A percentile compares a stretch with the other conserved stretches of the same genome.
phyloP scores from a whole-genome alignment of 2,113 vertebrate genomes.

The Emydocephalus ijimae region DNA sequence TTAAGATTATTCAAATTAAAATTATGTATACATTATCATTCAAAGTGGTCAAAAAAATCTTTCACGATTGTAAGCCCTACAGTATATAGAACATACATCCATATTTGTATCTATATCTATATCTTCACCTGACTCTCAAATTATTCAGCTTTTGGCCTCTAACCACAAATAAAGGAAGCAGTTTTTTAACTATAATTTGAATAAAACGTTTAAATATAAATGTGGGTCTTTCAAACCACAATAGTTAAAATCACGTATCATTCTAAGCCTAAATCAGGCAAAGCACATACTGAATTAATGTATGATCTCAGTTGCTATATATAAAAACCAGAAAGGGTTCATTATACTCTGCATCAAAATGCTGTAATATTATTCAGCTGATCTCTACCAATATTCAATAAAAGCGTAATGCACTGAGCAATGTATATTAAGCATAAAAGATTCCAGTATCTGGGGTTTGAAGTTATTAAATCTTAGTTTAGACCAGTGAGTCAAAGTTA shows the following conservation, averaged over 20 bases:
- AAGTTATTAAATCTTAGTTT: not conserved
- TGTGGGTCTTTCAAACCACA: not conserved
- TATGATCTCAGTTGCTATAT: not conserved
- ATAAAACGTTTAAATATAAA: not conserved
- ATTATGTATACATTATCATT: not conserved
- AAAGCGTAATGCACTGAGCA: not conserved
- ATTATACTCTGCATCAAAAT: not conserved
- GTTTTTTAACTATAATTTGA: not conserved
- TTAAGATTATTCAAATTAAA: not conserved
- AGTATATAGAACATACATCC: not conserved
- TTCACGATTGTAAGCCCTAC: not conserved
- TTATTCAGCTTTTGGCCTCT: not conserved
- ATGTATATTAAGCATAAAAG: not conserved
- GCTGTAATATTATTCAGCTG: not conserved
- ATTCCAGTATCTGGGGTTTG: not conserved
- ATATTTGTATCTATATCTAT: not conserved
- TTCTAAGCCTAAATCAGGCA: not conserved
- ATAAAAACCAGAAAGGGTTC: not conserved
- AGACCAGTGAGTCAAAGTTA: not conserved
- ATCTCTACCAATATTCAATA: not conserved
- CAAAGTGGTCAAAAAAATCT: not conserved
- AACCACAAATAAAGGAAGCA: not conserved
- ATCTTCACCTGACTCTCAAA: not conserved
- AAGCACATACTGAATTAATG: not conserved
- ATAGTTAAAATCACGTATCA: not conserved